Base-by-base conservation (phyloP, 1,140 invertebrate species). In the Limonius californicus region DNA sequence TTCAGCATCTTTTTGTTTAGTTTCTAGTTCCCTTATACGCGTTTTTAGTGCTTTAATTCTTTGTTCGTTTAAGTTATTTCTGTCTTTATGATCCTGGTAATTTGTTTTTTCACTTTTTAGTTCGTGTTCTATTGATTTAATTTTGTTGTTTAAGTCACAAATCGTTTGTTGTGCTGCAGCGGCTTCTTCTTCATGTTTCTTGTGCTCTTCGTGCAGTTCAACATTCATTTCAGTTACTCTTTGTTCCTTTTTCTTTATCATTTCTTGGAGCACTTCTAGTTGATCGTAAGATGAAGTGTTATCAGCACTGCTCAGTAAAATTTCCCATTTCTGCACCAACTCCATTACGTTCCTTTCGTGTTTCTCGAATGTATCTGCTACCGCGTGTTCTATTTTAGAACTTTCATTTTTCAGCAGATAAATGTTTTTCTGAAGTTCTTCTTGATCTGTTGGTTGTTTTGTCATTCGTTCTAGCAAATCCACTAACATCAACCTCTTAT, bases 381-480 rank as follows among this genome's bases (percentile, higher is more conserved):
- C 19, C 1, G 60, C 61, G 2, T 68, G 45, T 39, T 71, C 63
- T 35, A 72, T 45, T 18, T 70, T 14, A 21, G 43, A 27, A 59
- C 63, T 66, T 66, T 70, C 14, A 11, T 59, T 61, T 18, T 72
- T 70, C 16, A 69, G 21, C 4, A 54, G 50, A 23, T 72, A 64
- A 9, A 72, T 67, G 57, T 67, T 65, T 30, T 65, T 61, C 0
- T 56, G 59, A 11, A 71, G 39, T 19, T 70, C 63, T 1, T 32
- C 61, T 9, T 61, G 55, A 18, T 68, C 64, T 2, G 68, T 50
- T 47, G 65, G 62, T 7, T 69, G 65, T 54, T 69, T 69, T 1
- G 65, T 57, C 23, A 68, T 54, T 30, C 65, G 69, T 9, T 72
- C 70, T 23, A 72, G 56, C 11, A 70, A 59, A n/a, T 69, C 67